Conservation (phyloP, 2,797 vertebrate species). For the Lepilemur ruficaudatus region DNA sequence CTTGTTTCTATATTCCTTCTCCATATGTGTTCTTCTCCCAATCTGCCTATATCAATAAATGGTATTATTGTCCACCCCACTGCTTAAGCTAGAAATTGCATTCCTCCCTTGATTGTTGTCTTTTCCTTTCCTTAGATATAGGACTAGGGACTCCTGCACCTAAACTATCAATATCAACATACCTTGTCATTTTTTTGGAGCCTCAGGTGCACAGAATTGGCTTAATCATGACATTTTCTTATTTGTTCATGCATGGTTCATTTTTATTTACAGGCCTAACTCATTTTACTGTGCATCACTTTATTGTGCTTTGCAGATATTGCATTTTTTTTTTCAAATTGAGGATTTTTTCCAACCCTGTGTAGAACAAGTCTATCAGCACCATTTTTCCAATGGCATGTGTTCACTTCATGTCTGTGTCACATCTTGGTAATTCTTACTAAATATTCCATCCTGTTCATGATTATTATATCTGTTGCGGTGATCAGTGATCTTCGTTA, state of each 20-base stretch:
- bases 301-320: background rate
- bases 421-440: background rate
- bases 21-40: background rate
- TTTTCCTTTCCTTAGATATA: background rate
- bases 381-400: background rate
- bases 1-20: background rate
- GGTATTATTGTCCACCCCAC: background rate
- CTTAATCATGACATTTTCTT: background rate
- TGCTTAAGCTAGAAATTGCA: background rate
- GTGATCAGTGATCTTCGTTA: background rate
- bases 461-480: background rate
- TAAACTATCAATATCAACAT: background rate
- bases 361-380: background rate
- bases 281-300: background rate
- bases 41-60: background rate
- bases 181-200: background rate
- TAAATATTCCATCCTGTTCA: background rate
- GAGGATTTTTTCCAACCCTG: background rate
- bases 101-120: background rate
- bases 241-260: background rate
- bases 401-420: background rate
- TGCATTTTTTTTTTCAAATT: background rate
- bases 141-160: background rate
- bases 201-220: background rate
- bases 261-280: background rate